Percentiles rank a stretch among this genome's conserved stretches.
Conservation (phyloP, 2,797 vertebrate species). For the Chloroceryle inda region DNA sequence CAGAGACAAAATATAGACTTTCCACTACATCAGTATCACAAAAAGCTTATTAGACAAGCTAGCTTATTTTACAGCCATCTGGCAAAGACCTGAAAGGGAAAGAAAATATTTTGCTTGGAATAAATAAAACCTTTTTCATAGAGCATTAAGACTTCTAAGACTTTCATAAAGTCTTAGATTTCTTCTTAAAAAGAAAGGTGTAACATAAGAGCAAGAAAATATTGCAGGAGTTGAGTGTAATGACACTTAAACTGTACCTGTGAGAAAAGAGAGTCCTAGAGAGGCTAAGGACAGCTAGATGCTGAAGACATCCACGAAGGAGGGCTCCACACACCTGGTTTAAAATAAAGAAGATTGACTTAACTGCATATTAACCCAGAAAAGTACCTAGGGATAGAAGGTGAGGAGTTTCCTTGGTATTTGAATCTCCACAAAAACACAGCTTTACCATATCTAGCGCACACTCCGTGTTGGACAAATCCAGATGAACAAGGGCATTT, state of each 20-base stretch:
- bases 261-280: conserved; percentile 94
- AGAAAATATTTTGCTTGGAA: not conserved
- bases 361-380: not conserved
- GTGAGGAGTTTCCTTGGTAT: not conserved
- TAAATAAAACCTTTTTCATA: not conserved
- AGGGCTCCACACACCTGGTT: conserved; percentile 92
- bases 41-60: not conserved
- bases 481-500: conserved; percentile 91
- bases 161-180: not conserved
- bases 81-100: not conserved
- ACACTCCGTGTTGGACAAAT: conserved; percentile 96
- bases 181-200: not conserved
- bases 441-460: conserved; percentile 91
- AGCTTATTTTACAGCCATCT: conserved; percentile 1
- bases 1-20: not conserved
- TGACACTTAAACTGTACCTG: conserved; percentile 81
- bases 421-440: not conserved
- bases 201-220: not conserved
- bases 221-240: not conserved
- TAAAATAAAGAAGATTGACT: not conserved
- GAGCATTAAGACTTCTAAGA: not conserved
- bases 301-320: conserved; percentile 91
- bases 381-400: not conserved
- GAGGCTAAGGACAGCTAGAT: conserved; percentile 90
- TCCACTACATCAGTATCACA: not conserved